Percentiles rank a stretch among this genome's conserved stretches.
phyloP scores from a whole-genome alignment of 2,797 vertebrate species.

The Aphelocoma californica region DNA sequence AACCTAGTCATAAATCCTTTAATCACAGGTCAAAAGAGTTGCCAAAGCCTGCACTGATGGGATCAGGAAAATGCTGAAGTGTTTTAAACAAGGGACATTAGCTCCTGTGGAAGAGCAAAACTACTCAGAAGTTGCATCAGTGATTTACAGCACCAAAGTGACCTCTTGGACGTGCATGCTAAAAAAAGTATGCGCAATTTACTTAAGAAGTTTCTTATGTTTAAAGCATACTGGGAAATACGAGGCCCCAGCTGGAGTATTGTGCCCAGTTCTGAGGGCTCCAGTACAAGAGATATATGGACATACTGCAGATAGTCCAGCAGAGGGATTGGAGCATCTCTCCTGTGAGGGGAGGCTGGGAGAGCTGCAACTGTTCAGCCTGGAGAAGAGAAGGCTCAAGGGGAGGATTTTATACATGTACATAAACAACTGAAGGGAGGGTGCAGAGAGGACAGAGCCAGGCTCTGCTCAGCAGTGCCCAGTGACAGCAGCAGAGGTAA shows the following conservation, averaged over 20 bases:
- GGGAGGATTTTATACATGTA: not conserved
- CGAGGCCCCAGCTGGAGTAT: not conserved
- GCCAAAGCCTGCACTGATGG: not conserved
- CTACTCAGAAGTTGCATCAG: not conserved
- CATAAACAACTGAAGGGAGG: not conserved
- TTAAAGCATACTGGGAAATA: not conserved
- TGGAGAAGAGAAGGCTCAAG: not conserved
- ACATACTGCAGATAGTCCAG: not conserved
- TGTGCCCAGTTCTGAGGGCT: not conserved
- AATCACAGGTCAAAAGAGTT: conserved; percentile 15
- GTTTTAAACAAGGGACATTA: not conserved
- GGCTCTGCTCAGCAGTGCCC: not conserved
- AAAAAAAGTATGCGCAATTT: not conserved
- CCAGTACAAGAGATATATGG: not conserved
- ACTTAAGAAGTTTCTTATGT: not conserved
- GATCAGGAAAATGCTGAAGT: not conserved
- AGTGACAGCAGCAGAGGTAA: not conserved
- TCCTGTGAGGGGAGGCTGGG: not conserved
- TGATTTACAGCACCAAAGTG: not conserved
- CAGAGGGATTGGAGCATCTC: not conserved
- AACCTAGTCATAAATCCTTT: conserved; percentile 4
- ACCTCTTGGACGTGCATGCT: not conserved
- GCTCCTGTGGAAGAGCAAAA: not conserved
- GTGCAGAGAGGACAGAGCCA: not conserved
- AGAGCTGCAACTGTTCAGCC: not conserved